Conservation (phyloP, 1,140 invertebrate species). For the Catajapyx aquilonaris region DNA sequence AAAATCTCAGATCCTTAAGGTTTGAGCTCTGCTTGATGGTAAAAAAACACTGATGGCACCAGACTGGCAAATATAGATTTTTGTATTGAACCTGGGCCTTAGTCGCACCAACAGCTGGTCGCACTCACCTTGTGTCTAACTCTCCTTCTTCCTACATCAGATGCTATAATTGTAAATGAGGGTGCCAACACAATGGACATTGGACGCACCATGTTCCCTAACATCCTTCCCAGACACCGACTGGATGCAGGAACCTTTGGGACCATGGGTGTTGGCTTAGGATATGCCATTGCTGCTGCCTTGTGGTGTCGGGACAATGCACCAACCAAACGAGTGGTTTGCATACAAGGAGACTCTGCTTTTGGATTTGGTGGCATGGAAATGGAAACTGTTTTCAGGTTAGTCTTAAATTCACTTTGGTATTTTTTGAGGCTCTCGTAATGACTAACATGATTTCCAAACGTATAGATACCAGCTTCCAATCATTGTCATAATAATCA, state of each 20-base stretch:
- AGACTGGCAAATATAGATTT: no score
- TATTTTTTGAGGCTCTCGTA: slow-evolving; percentile 3
- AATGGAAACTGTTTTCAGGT: slow-evolving; percentile 80
- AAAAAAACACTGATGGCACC: no score
- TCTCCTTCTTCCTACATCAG: slow-evolving; percentile 22
- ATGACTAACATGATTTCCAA: slow-evolving; percentile 5
- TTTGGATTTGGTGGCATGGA: slow-evolving; percentile 98
- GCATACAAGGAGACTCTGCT: slow-evolving; percentile 82
- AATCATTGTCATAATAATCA: slow-evolving; percentile 75
- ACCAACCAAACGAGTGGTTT: slow-evolving; percentile 59
- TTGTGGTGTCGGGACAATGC: slow-evolving; percentile 63
- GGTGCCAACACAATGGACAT: slow-evolving; percentile 98
- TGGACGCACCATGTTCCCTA: slow-evolving; percentile 67
- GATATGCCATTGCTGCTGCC: slow-evolving; percentile 81
- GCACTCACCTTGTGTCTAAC: no score
- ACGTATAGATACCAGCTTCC: slow-evolving; percentile 75
- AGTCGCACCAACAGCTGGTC: no score
- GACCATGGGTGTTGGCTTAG: slow-evolving; percentile 89
- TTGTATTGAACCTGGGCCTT: no score
- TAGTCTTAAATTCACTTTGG: no score
- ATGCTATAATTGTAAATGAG: slow-evolving; percentile 88
- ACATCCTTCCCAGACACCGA: slow-evolving; percentile 59
- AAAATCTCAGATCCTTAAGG: no score
- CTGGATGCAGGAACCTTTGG: slow-evolving; percentile 84
- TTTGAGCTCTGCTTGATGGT: no score